Percentiles rank a stretch among this genome's conserved stretches.
Conservation (phyloP, 2,113 vertebrate genomes). For the Trichomycterus rosablanca region DNA sequence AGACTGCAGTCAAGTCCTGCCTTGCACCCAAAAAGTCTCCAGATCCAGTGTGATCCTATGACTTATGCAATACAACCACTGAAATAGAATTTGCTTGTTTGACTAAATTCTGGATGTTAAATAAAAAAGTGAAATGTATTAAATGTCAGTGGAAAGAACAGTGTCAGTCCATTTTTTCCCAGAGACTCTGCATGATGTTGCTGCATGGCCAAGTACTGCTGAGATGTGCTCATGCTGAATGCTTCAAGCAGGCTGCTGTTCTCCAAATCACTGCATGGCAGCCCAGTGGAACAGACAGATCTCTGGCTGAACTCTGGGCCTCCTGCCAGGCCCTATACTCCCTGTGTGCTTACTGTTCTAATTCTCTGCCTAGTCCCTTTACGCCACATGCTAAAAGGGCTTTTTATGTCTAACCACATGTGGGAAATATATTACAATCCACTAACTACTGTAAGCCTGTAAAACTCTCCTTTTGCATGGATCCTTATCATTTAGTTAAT, state of each 20-base stretch:
- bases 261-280: conserved; percentile 26
- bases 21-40: too few species aligned
- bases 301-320: conserved; percentile 28
- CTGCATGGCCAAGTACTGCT: conserved; percentile 38
- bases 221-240: conserved; percentile 31
- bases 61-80: too few species aligned
- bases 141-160: conserved; percentile 40
- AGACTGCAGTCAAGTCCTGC: too few species aligned
- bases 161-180: conserved; percentile 30
- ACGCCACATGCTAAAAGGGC: conserved; percentile 22
- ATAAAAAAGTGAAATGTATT: conserved; percentile 35
- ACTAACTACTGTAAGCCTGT: too few species aligned
- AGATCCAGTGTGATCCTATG: too few species aligned
- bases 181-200: conserved; percentile 39
- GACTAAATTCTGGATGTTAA: conserved; percentile 26
- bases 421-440: conserved; percentile 25
- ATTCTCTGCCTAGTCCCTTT: conserved; percentile 18
- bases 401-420: conserved; percentile 8
- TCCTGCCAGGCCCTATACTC: conserved; percentile 14
- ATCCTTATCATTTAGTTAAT: too few species aligned
- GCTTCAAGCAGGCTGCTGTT: conserved; percentile 37
- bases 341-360: conserved; percentile 9
- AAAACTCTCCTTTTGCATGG: too few species aligned
- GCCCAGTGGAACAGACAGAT: conserved; percentile 26
- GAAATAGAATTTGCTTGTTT: conserved; percentile 32